Percentiles rank a stretch among this genome's conserved stretches.
These are phyloP conservation scores for Cetonia aurata DNA, from an alignment of 2,888 invertebrate species.

Conservation along the genomic window DNA sequence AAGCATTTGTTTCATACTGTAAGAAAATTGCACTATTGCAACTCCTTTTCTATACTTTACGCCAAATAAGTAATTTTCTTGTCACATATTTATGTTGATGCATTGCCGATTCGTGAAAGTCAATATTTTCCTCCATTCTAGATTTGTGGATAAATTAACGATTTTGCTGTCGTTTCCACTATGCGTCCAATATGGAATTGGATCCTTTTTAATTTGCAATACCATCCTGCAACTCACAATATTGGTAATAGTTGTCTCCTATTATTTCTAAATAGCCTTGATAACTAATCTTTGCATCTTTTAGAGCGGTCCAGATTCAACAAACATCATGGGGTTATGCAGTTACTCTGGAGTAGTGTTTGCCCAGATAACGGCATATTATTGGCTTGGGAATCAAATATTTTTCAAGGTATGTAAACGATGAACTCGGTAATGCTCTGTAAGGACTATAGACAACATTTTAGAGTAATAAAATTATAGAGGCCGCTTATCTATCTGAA, in stretches of 20 bases:
- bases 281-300: not conserved
- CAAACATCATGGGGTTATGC: constrained; percentile 3
- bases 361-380: constrained; percentile 33
- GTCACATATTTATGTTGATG: too few relatives aligned
- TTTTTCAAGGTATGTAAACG: constrained; percentile 13
- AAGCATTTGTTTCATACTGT: too few relatives aligned
- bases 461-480: constrained; percentile 33
- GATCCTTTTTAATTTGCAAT: constrained; percentile 14
- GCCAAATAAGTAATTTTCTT: too few relatives aligned
- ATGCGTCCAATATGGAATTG: constrained; percentile 6
- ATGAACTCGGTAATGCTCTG: not conserved
- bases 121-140: not conserved
- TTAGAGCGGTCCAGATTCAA: not conserved
- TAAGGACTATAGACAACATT: not conserved
- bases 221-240: constrained; percentile 1
- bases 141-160: constrained; percentile 1
- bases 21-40: too few relatives aligned
- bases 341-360: constrained; percentile 18
- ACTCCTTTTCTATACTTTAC: too few relatives aligned
- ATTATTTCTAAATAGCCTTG: not conserved
- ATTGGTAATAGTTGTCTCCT: not conserved
- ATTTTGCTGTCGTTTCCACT: not conserved
- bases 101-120: too few relatives aligned
- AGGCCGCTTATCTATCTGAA: constrained; percentile 28
- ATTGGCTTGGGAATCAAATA: constrained; percentile 41